Percentiles rank a stretch among this genome's conserved stretches.
Conservation (phyloP, 1,140 invertebrate genomes). For the Aphis gossypii region DNA sequence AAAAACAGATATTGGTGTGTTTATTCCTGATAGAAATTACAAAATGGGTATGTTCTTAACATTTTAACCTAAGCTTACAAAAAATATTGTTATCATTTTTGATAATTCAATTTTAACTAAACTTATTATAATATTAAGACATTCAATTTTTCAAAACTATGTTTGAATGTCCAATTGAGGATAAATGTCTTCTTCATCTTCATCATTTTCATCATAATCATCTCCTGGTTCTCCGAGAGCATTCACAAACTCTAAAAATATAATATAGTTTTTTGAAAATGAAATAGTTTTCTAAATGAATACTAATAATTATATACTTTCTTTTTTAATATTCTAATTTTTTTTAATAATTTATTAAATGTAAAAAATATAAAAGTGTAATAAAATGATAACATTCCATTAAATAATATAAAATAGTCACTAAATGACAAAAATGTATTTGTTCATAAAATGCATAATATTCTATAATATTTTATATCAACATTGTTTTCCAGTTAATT, state of each 20-base stretch:
- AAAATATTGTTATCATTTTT: background rate
- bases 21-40: conserved; percentile 40
- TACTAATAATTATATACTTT: background rate
- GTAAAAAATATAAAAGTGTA: background rate
- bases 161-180: conserved; percentile 22
- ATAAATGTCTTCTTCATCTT: conserved; percentile 71
- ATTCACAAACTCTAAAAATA: conserved; percentile 80
- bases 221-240: conserved; percentile 80
- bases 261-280: conserved; percentile 10
- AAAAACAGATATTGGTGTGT: conserved; percentile 34
- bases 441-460: too few species aligned
- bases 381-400: background rate
- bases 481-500: background rate
- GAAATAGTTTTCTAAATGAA: background rate
- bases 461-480: background rate
- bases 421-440: background rate
- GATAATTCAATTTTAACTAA: background rate
- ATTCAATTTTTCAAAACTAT: background rate
- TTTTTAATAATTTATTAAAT: background rate
- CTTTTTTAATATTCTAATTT: background rate
- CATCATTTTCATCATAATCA: conserved; percentile 79
- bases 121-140: background rate
- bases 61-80: background rate
- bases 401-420: background rate
- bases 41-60: background rate